Conservation (phyloP, 1,140 invertebrate species). For the Thaumatotibia leucotreta region DNA sequence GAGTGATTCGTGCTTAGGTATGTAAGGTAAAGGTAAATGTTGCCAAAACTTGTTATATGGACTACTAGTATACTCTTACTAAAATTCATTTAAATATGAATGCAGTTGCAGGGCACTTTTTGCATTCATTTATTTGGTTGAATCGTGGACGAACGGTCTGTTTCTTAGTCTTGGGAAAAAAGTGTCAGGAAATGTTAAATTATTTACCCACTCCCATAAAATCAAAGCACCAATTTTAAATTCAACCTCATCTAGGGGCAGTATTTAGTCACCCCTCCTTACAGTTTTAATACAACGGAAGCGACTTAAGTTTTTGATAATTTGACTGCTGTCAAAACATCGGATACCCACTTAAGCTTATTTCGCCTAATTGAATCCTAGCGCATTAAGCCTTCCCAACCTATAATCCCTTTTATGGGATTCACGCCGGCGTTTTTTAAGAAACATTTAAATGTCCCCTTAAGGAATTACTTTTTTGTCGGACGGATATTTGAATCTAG, state of each 20-base stretch:
- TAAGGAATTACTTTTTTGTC: conserved; percentile 51
- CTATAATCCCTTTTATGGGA: conserved; percentile 66
- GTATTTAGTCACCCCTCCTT: conserved; percentile 40
- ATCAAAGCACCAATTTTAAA: neutral
- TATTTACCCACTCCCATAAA: neutral
- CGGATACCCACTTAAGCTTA: conserved; percentile 73
- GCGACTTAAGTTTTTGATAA: conserved; percentile 43
- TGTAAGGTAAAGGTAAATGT: too few relatives aligned
- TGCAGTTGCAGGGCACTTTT: too few relatives aligned
- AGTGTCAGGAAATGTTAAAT: neutral
- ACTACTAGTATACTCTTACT: too few relatives aligned
- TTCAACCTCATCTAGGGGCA: neutral
- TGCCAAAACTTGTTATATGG: too few relatives aligned
- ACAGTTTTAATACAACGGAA: conserved; percentile 53
- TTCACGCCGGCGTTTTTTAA: conserved; percentile 63
- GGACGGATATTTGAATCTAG: conserved; percentile 33
- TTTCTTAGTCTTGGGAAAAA: neutral
- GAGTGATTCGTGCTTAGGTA: too few relatives aligned
- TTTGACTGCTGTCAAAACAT: conserved; percentile 70
- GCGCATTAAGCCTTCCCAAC: conserved; percentile 59
- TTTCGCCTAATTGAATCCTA: conserved; percentile 74
- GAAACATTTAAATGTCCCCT: conserved; percentile 49
- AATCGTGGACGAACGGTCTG: neutral
- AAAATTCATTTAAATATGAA: too few relatives aligned
- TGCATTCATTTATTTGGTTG: neutral